Evolutionary conservation across 92 coral and sea anemone genomes (phyloP), one percentile per base, ranked within the genome.

Genomic region (Actinostola sp.): DNA sequence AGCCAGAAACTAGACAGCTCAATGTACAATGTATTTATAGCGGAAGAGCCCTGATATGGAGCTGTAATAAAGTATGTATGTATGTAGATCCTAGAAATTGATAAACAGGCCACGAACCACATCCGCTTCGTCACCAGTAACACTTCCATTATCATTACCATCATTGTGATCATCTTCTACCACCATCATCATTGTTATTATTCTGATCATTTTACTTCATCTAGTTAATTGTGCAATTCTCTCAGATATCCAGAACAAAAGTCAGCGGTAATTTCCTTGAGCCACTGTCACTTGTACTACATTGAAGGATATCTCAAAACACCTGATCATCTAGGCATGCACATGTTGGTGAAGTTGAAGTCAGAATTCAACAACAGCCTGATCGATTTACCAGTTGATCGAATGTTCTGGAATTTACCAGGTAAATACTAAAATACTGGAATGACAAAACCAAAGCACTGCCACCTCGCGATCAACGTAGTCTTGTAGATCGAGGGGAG

Each of bases 241-340:
- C 3, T 25, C 21, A 74, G 80, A 33, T 45, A 74, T 28, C 56
- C 68, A 9, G 46, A 62, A 14, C 80, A 74, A 61, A 74, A 26
- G 71, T 61, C 80, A 34, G 17, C 63, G 17, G 23, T 35, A n/a
- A 26, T 38, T 15, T 2, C 8, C 59, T n/a, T 74, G 15, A 61
- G 49, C 35, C 52, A 32, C 11, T 74, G 80, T 62, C 60, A 48
- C 32, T 12, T 48, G 49, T 48, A 48, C 36, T 74, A 74, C 21
- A 0, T 60, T 25, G 80, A 74, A 59, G 80, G 61, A 6, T 74
- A 74, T 28, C 69, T 61, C 8, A 5, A 36, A 11, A 21, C 72
- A 12, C 45, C 45, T 7, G 8, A 7, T 39, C 7, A 39, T 7
- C 45, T 14, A 19, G 19, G 19, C 7, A 3, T 3, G 23, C 23